Base-by-base conservation (phyloP, 1,140 invertebrate genomes). In the Calephelis virginiensis region DNA sequence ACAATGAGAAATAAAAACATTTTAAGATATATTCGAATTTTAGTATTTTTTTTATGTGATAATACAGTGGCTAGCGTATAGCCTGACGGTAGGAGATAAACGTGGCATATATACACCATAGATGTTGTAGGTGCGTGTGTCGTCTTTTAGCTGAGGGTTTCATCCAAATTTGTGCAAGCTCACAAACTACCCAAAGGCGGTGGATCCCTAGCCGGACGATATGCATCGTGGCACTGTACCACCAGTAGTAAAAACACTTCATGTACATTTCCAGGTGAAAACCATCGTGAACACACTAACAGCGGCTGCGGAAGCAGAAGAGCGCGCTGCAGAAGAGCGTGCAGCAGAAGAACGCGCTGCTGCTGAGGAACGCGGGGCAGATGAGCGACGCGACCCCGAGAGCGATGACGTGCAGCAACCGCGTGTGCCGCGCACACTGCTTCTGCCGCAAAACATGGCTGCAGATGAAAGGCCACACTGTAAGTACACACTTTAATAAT, bases 271-370 rank as follows among this genome's bases (percentile, higher is more conserved):
- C 3, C 66, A 90, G 88, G 82, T 90, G 56, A 90, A 90, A 67
- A 90, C 85, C 6, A 89, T 90, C 63, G 84, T 90, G 66, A 88
- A 88, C 77, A 86, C 84, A 1, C 64, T 89, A 63, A 84, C 83
- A 14, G 86, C 86, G 7, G 85, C 83, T 28, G 77, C 76, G 11
- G 80, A 84, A 46, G 78, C 76, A 9, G 81, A 82, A 66, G 76
- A 74, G 50, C 67, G 37, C 70, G 74, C 47, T 17, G 69, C 62
- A 49, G 68, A 67, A 53, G 50, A 53, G 14, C 50, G 50, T n/a
- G 49, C 49, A 14, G 49, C 49, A 12, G 73, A 72, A 43, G 62
- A 70, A 37, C 70, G 49, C 12, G 50, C 69, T 73, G 62, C 66
- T 73, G 62, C 66, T 13, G 50, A 69, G 45, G 40, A 67, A 66